Evolutionary conservation across 1,140 invertebrate genomes (phyloP).

Genomic region (Pollicipes pollicipes): DNA sequence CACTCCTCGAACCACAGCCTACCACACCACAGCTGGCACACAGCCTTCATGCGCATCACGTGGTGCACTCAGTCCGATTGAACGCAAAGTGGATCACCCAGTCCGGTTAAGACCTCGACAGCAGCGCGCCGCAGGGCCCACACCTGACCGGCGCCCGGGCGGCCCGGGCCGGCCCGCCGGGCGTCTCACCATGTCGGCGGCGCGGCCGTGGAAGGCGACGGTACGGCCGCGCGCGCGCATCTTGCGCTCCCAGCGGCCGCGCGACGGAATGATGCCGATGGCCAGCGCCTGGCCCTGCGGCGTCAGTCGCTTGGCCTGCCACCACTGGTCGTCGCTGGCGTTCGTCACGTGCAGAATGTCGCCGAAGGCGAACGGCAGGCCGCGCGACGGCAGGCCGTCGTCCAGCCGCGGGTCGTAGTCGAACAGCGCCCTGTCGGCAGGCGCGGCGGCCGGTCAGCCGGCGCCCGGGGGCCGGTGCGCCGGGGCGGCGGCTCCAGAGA

Average conservation of each 20-base stretch:
- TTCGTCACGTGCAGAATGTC: conserved; percentile 98
- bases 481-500: too few species aligned
- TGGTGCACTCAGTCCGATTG: too few species aligned
- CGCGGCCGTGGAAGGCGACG: conserved; percentile 58
- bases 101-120: too few species aligned
- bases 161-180: too few species aligned
- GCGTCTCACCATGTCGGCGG: neutral
- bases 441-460: neutral
- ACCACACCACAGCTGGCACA: too few species aligned
- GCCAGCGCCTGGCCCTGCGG: conserved; percentile 34
- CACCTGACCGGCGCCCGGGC: too few species aligned
- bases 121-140: too few species aligned
- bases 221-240: conserved; percentile 88
- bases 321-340: conserved; percentile 98
- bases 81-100: too few species aligned
- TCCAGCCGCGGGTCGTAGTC: conserved; percentile 96
- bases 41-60: too few species aligned
- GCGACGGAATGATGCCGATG: conserved; percentile 72
- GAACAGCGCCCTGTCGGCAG: conserved; percentile 64
- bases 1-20: too few species aligned
- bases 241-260: conserved; percentile 82
- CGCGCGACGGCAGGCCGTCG: conserved; percentile 85
- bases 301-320: conserved; percentile 62
- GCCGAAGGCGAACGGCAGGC: conserved; percentile 86
- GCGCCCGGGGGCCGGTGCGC: too few species aligned